A percentile compares a stretch with the other conserved stretches of the same genome.
Conservation (phyloP, 2,888 invertebrate species). For the Melieria picta region DNA sequence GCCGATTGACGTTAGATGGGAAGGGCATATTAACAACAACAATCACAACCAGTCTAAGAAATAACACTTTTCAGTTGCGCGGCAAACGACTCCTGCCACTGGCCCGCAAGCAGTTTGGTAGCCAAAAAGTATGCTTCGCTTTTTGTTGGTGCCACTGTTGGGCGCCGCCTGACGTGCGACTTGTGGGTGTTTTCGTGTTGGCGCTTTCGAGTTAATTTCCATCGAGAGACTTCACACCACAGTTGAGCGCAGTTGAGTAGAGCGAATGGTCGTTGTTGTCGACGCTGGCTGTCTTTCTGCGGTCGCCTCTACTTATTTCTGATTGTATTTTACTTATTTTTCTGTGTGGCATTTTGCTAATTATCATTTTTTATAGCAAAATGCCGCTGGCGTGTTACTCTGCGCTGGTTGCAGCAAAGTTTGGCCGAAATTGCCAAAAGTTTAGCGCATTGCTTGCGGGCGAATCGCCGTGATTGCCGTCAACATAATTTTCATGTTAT, state of each 20-base stretch:
- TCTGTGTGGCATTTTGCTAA: constrained; percentile 48
- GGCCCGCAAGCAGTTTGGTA: constrained; percentile 13
- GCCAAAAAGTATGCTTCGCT: constrained; percentile 31
- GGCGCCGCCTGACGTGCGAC: constrained; percentile 37
- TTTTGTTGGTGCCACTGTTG: constrained; percentile 12
- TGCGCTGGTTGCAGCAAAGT: background rate
- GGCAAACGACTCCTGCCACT: background rate
- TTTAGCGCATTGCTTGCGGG: constrained; percentile 19
- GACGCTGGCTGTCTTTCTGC: no score
- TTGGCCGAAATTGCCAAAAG: constrained; percentile 22
- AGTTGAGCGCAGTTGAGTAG: no score
- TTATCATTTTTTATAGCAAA: constrained; percentile 57
- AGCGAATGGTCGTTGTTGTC: no score
- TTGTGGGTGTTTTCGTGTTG: constrained; percentile 44
- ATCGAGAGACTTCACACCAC: background rate
- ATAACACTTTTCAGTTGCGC: background rate
- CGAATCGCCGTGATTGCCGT: constrained; percentile 48
- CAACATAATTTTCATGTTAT: constrained; percentile 57
- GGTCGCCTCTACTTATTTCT: background rate
- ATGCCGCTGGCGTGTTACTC: constrained; percentile 52
- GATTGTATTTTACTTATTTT: constrained; percentile 25
- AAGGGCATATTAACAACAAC: no score
- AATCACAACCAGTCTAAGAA: no score
- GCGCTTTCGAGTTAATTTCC: constrained; percentile 61
- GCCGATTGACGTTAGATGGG: constrained; percentile 7